Conservation (phyloP, 2,113 vertebrate species). For the Ceuthmochares aereus region DNA sequence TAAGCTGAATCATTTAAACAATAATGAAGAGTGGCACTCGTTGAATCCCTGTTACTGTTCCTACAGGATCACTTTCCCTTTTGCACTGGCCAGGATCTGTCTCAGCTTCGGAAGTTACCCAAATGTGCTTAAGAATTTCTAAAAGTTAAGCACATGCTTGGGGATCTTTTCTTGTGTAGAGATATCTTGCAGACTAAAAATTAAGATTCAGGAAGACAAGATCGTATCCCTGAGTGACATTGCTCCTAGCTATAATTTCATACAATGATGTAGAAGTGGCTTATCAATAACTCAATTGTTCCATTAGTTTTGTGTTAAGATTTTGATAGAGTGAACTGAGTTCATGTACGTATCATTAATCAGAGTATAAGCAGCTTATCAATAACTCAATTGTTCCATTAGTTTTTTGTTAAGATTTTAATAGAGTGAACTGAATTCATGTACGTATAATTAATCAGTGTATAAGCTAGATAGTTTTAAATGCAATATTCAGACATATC, state of each 20-base stretch:
- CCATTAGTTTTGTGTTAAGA: slow-evolving; percentile 44
- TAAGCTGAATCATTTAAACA: neutral
- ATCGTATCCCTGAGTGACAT: neutral
- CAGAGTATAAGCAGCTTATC: slow-evolving; percentile 14
- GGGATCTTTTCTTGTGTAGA: neutral
- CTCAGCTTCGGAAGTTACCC: neutral
- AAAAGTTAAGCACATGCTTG: neutral
- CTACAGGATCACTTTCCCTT: neutral
- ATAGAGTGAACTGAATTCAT: slow-evolving; percentile 31
- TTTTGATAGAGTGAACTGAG: slow-evolving; percentile 28
- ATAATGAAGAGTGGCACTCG: neutral
- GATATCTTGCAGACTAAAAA: neutral
- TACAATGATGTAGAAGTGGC: neutral
- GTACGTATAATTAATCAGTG: slow-evolving; percentile 28
- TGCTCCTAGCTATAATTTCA: neutral
- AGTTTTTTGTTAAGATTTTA: slow-evolving; percentile 39
- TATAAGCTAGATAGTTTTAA: slow-evolving; percentile 43
- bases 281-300: slow-evolving; percentile 62
- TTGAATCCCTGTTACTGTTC: neutral
- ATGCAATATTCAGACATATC: neutral
- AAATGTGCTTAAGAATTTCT: neutral
- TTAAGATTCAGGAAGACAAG: neutral
- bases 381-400: slow-evolving; percentile 60
- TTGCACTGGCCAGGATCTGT: fast-evolving
- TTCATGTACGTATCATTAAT: slow-evolving; percentile 39